A percentile compares a stretch with the other conserved stretches of the same genome.
Evolutionary conservation across 2,888 invertebrate genomes (phyloP).

Genomic region (Napeogenes sylphis): DNA sequence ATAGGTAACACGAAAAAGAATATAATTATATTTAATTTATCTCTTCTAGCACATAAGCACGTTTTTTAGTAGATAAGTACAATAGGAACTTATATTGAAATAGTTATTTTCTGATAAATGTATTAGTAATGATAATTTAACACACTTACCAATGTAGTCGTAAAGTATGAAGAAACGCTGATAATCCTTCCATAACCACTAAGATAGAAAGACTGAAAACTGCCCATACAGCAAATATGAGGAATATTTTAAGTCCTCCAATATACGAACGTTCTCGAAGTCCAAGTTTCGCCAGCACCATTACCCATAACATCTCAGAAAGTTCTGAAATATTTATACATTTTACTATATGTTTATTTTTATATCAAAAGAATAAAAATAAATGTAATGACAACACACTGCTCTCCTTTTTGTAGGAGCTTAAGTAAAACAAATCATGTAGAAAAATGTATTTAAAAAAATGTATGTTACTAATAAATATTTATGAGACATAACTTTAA

Average conservation of each 20-base stretch:
- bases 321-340: conserved; percentile 74
- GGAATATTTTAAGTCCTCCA: conserved; percentile 73
- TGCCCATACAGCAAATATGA: conserved; percentile 86
- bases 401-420: too few species aligned
- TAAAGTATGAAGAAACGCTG: conserved; percentile 92
- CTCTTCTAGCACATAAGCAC: too few species aligned
- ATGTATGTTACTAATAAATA: too few species aligned
- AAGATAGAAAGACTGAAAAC: conserved; percentile 86
- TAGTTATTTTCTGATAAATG: neutral
- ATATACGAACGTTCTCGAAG: conserved; percentile 38
- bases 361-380: neutral
- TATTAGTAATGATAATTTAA: neutral
- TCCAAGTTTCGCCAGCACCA: conserved; percentile 80
- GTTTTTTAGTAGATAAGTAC: too few species aligned
- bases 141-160: conserved; percentile 88
- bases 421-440: too few species aligned
- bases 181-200: conserved; percentile 93
- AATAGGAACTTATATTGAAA: too few species aligned
- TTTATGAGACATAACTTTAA: too few species aligned
- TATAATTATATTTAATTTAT: too few species aligned
- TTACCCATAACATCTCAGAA: conserved; percentile 87
- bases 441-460: too few species aligned
- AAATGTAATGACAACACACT: too few species aligned
- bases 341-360: neutral
- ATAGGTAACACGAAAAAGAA: too few species aligned